A percentile compares a stretch with the other conserved stretches of the same genome.
phyloP scores from a whole-genome alignment of 2,113 vertebrate genomes.

The Tyto alba region DNA sequence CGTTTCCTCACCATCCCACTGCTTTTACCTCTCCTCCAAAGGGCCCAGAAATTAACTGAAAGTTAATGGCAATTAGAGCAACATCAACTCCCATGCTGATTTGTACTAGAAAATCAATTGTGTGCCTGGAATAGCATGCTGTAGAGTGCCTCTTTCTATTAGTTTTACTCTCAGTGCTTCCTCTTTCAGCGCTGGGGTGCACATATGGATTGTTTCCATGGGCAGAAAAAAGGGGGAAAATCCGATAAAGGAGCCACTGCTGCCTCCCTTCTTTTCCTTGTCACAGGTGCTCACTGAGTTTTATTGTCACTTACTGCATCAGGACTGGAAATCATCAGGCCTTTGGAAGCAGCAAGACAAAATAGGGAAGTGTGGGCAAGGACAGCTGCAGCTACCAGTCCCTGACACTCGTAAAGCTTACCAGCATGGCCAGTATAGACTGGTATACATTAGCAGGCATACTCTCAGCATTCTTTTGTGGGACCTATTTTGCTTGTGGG shows the following conservation, averaged over 20 bases:
- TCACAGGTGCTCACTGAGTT: neutral
- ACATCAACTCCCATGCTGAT: neutral
- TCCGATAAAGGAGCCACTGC: neutral
- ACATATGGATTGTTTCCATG: neutral
- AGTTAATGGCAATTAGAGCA: slow-evolving; percentile 30
- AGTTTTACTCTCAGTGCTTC: neutral
- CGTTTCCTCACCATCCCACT: neutral
- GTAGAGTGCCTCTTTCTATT: neutral
- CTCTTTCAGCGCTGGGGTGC: neutral
- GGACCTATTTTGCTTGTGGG: neutral
- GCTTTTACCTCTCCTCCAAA: neutral
- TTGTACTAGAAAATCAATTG: slow-evolving; percentile 13
- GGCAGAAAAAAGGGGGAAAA: neutral
- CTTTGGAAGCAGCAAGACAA: neutral
- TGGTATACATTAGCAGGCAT: neutral
- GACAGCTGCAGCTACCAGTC: neutral
- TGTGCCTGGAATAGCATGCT: neutral
- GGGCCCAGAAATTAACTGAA: slow-evolving; percentile 19
- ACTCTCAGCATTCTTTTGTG: neutral
- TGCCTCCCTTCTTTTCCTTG: neutral
- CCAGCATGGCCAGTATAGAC: neutral
- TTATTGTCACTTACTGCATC: neutral
- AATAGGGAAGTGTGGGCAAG: neutral
- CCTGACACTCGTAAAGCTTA: neutral
- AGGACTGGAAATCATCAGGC: neutral